Percentiles rank a stretch among this genome's conserved stretches.
These are phyloP conservation scores for Atta cephalotes DNA, from an alignment of 1,140 invertebrate species.

Conservation along the genomic window DNA sequence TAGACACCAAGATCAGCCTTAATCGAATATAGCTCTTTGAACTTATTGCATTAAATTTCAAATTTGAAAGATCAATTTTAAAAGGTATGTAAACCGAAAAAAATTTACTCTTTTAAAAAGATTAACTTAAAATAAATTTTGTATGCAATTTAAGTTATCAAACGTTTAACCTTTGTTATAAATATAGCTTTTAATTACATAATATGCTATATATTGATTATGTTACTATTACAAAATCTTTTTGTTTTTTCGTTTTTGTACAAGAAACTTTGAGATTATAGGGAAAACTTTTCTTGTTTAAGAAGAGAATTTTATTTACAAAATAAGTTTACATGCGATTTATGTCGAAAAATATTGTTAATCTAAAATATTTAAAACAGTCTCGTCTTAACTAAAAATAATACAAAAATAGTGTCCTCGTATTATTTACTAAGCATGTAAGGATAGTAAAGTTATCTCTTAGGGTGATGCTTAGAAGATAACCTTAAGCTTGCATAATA, in stretches of 20 bases:
- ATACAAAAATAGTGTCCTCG: slow-evolving; percentile 41
- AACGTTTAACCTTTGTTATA: slow-evolving; percentile 38
- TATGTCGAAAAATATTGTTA: neutral
- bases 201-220: neutral
- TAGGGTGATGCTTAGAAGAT: slow-evolving; percentile 77
- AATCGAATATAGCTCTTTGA: too few species aligned
- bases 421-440: slow-evolving; percentile 77
- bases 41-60: neutral
- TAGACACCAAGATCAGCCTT: too few species aligned
- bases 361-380: neutral
- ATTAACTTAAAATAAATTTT: slow-evolving; percentile 17
- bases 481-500: slow-evolving; percentile 80
- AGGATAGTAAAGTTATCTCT: slow-evolving; percentile 77
- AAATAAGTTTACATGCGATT: neutral
- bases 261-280: neutral
- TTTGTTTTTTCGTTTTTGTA: neutral
- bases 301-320: neutral
- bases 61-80: neutral
- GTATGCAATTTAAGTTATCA: slow-evolving; percentile 28
- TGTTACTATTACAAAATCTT: neutral
- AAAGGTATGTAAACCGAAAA: neutral
- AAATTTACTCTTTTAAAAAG: neutral
- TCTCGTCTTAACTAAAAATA: neutral
- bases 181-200: slow-evolving; percentile 29
- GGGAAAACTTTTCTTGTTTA: neutral